Evolutionary conservation across 1,140 invertebrate genomes (phyloP), one percentile per base, ranked within the genome.

Genomic region (Cecropterus lyciades): DNA sequence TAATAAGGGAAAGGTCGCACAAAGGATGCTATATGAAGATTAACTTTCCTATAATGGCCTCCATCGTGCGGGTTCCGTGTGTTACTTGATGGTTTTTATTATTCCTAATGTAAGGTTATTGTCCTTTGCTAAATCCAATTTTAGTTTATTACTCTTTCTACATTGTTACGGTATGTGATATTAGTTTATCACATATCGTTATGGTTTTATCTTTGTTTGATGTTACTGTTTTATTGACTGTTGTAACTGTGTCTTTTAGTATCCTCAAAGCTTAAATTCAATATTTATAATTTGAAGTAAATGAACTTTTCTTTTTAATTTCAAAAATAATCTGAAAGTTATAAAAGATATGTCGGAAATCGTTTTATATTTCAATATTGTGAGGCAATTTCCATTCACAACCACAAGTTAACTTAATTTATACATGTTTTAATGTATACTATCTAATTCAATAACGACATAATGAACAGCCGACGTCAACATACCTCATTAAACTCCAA

Each of bases 1-100:
- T 69, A 64, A 69, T 69, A 69, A 56, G 27, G 15, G 57, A 24
- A 60, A 37, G 10, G 59, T 27, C 59, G 17, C 45, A 56, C 46
- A 62, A 62, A 62, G 59, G 59, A 62, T 45, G 30, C 37, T 43
- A 40, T 62, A 51, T 49, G 59, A 51, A 51, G 59, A 62, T 62
- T 62, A 62, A 62, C 59, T 62, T 62, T 10, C 52, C 9, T 11
- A 15, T 43, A 56, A 56, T 56, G 53, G 53, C 53, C 11, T 24
- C 53, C 40, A 33, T 14, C 37, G 15, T 56, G 40, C 53, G 53
- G 37, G 16, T 56, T 56, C 17, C 53, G 37, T 43, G 40, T 56
- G 40, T 43, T 11, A 56, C n/a, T 56, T 24, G 16, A 56, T 43
- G 53, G 53, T 43, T 56, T 56, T 56, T 56, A 53, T 53, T 40